These are phyloP conservation scores for Thymelicus lineola DNA, from an alignment of 2,888 invertebrate genomes.

Conservation along the genomic window DNA sequence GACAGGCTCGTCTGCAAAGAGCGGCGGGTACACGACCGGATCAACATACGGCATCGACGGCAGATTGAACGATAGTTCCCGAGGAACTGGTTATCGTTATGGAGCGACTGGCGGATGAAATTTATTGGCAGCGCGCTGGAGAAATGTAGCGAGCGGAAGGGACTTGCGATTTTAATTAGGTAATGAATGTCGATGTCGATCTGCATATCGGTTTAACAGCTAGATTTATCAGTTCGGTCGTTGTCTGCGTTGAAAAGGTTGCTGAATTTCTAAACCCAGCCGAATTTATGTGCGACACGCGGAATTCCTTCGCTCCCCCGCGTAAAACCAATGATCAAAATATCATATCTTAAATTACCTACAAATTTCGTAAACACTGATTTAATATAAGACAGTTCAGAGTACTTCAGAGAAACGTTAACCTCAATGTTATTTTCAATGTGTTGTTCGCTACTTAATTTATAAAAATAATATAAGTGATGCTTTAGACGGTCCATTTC, in stretches of 20 bases:
- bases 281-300: slow-evolving; percentile 53
- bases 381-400: slow-evolving; percentile 25
- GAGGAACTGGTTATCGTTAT: slow-evolving; percentile 86
- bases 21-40: slow-evolving; percentile 84
- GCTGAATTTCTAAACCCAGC: slow-evolving; percentile 66
- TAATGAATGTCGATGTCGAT: slow-evolving; percentile 85
- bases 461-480: slow-evolving; percentile 80
- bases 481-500: slow-evolving; percentile 81
- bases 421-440: slow-evolving; percentile 36
- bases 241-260: slow-evolving; percentile 72
- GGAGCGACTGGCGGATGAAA: slow-evolving; percentile 84
- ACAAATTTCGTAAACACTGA: slow-evolving; percentile 16
- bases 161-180: slow-evolving; percentile 85
- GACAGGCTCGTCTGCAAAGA: slow-evolving; percentile 80
- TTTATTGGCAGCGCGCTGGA: slow-evolving; percentile 84
- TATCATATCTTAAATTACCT: slow-evolving; percentile 11
- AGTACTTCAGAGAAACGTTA: slow-evolving; percentile 13
- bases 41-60: slow-evolving; percentile 84
- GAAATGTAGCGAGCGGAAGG: slow-evolving; percentile 85
- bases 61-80: slow-evolving; percentile 86
- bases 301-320: neutral
- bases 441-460: slow-evolving; percentile 32
- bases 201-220: slow-evolving; percentile 83
- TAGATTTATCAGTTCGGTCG: slow-evolving; percentile 80
- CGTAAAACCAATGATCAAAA: slow-evolving; percentile 4